Evolutionary conservation across 2,888 invertebrate genomes (phyloP).

Genomic region (Nebria salina): DNA sequence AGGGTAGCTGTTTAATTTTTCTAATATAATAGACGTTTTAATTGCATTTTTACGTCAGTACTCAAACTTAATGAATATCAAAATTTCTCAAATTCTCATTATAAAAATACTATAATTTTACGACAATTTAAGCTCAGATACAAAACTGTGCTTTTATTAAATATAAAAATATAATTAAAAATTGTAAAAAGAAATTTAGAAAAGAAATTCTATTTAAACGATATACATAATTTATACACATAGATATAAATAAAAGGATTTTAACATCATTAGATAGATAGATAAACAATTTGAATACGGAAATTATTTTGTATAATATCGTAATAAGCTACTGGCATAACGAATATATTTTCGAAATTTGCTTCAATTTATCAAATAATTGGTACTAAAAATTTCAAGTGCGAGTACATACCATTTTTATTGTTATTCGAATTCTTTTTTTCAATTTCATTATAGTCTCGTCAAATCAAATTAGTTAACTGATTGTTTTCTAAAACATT

Average conservation of each 20-base stretch:
- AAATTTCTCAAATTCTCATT: background rate
- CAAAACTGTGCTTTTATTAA: slow-evolving; percentile 31
- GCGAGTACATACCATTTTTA: background rate
- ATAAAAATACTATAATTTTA: slow-evolving; percentile 11
- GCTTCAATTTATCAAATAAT: background rate
- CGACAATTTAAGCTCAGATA: slow-evolving; percentile 35
- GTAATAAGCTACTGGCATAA: too few species aligned
- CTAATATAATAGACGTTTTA: background rate
- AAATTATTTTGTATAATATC: slow-evolving; percentile 39
- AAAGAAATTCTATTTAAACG: slow-evolving; percentile 34
- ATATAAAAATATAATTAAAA: slow-evolving; percentile 40
- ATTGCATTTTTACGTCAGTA: slow-evolving; percentile 6
- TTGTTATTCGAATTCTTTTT: background rate
- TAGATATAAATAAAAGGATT: slow-evolving; percentile 34
- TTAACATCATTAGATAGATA: slow-evolving; percentile 28
- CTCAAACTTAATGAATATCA: background rate
- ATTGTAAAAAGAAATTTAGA: slow-evolving; percentile 33
- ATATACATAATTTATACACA: slow-evolving; percentile 38
- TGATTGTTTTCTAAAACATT: background rate
- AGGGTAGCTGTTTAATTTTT: slow-evolving; percentile 41
- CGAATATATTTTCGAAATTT: slow-evolving; percentile 5
- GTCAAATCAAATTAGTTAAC: background rate
- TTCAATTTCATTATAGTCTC: background rate
- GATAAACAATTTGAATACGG: slow-evolving; percentile 33
- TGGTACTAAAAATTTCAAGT: background rate